Evolutionary conservation across 2,113 vertebrate genomes (phyloP), one percentile per base, ranked within the genome.

Genomic region (Cepphus grylle): DNA sequence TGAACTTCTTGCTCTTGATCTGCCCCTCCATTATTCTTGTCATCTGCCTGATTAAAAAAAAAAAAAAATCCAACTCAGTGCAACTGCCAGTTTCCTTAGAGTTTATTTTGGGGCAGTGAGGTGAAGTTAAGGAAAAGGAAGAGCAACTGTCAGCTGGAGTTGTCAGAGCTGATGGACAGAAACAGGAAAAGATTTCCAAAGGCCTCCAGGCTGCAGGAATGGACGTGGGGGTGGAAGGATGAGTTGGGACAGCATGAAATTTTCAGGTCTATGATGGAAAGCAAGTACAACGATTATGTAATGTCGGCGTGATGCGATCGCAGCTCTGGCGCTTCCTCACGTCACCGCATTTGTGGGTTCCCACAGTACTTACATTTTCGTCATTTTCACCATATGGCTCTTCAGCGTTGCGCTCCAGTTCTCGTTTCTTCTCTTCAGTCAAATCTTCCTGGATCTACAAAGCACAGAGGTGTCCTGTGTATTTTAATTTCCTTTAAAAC

Each of bases 371-470:
- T 97, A 99, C 99, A 23, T 98, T 99, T 53, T 99, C 99, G 8
- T 98, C 96, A 8, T 99, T 99, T 58, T 99, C 99, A 58, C 99
- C 99, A 9, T 99, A 99, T 5, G 98, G 98, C 81, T 99, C 98
- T 61, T 98, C 98, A 56, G 97, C 99, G 50, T 99, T 99, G 93
- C 82, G 98, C 55, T 98, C 98, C 58, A 97, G 94, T 66, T 98
- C 98, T 74, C 94, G 95, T 95, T 99, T 99, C 92, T 98, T 98
- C 79, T 98, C 98, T n/a, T 98, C 99, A 34, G 98, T 98, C 84
- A 99, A 88, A 90, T 99, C 99, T 88, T 99, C 99, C 97, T 99
- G 99, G 55, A 98, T 98, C 99, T 99, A 93, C 42, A 96, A 77
- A 93, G 61, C 88, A 94, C 18, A 94, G 50, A 94, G 25, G 80